Percentiles rank a stretch among this genome's conserved stretches.
Evolutionary conservation across 2,888 invertebrate species (phyloP).

Genomic region (Polymixis flavicincta): DNA sequence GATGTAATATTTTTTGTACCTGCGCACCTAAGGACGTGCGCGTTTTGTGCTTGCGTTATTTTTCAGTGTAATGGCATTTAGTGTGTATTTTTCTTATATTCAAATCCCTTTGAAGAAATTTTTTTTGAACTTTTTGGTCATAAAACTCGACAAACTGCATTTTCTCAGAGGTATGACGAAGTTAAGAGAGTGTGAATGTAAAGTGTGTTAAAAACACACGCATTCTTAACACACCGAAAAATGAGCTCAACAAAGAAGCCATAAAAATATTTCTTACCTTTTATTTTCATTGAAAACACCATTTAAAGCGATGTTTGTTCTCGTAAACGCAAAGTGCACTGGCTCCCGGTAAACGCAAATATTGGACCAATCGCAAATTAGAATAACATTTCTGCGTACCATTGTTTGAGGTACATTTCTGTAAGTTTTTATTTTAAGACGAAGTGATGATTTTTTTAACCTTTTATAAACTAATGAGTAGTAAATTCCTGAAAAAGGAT

Average conservation of each 20-base stretch:
- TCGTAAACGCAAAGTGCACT: constrained; percentile 64
- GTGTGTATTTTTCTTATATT: too few species aligned
- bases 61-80: neutral
- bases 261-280: constrained; percentile 40
- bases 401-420: constrained; percentile 34
- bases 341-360: constrained; percentile 59
- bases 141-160: constrained; percentile 11
- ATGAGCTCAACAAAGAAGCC: constrained; percentile 45
- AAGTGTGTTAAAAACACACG: constrained; percentile 34
- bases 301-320: constrained; percentile 55
- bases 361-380: constrained; percentile 61
- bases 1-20: neutral
- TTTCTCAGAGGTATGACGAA: constrained; percentile 31
- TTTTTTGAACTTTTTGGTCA: neutral
- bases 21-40: neutral
- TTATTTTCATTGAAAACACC: constrained; percentile 53
- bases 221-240: constrained; percentile 36
- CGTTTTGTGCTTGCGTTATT: neutral
- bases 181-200: constrained; percentile 20
- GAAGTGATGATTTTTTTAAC: too few species aligned
- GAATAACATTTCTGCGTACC: constrained; percentile 46
- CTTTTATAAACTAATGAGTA: neutral
- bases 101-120: too few species aligned
- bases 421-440: neutral
- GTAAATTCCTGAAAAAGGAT: neutral